These are phyloP conservation scores for Craniophora ligustri DNA, from an alignment of 2,888 invertebrate genomes.

Conservation along the genomic window DNA sequence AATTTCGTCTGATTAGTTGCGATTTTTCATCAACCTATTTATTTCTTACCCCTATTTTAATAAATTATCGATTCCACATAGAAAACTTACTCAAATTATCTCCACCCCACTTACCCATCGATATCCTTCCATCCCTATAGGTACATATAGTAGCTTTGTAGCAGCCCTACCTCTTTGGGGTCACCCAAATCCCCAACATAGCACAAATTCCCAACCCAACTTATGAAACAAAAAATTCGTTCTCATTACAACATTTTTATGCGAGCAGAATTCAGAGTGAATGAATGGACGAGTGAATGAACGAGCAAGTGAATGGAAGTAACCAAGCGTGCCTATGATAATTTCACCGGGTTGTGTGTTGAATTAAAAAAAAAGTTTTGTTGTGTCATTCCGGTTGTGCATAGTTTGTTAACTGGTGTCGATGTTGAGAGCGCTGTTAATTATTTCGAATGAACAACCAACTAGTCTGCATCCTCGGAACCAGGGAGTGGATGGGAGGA, in stretches of 20 bases:
- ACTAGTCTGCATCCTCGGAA: too few species aligned
- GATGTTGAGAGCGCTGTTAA: conserved; percentile 23
- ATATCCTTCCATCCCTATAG: too few species aligned
- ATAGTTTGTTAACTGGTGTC: conserved; percentile 29
- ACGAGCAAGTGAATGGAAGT: conserved; percentile 44
- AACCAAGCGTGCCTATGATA: conserved; percentile 51
- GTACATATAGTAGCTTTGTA: conserved; percentile 11
- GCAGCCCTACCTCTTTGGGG: conserved; percentile 33
- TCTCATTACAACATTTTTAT: conserved; percentile 49
- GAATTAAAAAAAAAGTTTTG: conserved; percentile 45
- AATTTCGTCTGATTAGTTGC: too few species aligned
- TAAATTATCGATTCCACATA: too few species aligned
- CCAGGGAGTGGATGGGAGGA: too few species aligned
- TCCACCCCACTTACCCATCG: too few species aligned
- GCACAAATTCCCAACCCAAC: conserved; percentile 34
- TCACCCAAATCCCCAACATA: conserved; percentile 38
- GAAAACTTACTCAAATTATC: too few species aligned
- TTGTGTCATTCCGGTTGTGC: conserved; percentile 30
- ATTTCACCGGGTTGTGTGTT: conserved; percentile 38
- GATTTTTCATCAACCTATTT: too few species aligned
- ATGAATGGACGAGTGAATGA: conserved; percentile 45
- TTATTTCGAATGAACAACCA: conserved; percentile 29
- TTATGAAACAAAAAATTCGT: conserved; percentile 34
- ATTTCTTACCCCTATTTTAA: too few species aligned
- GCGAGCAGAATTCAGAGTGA: conserved; percentile 38